Evolutionary conservation across 2,797 vertebrate genomes (phyloP).

Genomic region (Diceros bicornis): DNA sequence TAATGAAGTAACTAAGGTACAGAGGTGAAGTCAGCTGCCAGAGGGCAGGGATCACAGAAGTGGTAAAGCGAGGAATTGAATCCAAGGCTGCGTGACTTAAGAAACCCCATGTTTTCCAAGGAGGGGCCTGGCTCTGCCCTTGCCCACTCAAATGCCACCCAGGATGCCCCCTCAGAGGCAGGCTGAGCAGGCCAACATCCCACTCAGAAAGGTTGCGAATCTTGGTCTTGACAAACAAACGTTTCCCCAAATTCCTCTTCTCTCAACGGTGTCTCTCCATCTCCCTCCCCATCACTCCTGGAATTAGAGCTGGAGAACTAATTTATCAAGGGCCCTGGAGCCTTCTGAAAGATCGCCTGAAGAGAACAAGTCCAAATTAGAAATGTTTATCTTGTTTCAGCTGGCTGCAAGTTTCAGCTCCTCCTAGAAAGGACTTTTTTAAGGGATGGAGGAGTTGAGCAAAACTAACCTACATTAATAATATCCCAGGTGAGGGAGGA

Average conservation of each 20-base stretch:
- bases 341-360: slow-evolving; percentile 64
- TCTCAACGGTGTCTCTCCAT: slow-evolving; percentile 14
- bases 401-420: background rate
- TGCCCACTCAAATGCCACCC: background rate
- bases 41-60: background rate
- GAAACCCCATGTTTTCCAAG: background rate
- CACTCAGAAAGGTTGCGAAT: background rate
- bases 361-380: slow-evolving; percentile 60
- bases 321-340: slow-evolving; percentile 67
- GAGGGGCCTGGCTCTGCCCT: background rate
- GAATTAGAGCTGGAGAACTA: slow-evolving; percentile 61
- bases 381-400: slow-evolving; percentile 78
- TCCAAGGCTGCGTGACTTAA: background rate
- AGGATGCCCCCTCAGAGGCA: accelerated
- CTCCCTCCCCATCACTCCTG: slow-evolving; percentile 12
- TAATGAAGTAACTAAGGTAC: too few species aligned
- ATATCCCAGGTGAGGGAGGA: background rate
- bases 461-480: background rate
- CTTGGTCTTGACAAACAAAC: background rate
- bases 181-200: background rate
- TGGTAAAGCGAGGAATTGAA: accelerated
- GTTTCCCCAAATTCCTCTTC: slow-evolving; percentile 18
- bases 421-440: background rate
- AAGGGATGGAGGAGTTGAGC: background rate
- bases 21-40: background rate